Percentiles rank a stretch among this genome's conserved stretches.
Conservation (phyloP, 2,113 vertebrate species). For the Tauraco erythrolophus region DNA sequence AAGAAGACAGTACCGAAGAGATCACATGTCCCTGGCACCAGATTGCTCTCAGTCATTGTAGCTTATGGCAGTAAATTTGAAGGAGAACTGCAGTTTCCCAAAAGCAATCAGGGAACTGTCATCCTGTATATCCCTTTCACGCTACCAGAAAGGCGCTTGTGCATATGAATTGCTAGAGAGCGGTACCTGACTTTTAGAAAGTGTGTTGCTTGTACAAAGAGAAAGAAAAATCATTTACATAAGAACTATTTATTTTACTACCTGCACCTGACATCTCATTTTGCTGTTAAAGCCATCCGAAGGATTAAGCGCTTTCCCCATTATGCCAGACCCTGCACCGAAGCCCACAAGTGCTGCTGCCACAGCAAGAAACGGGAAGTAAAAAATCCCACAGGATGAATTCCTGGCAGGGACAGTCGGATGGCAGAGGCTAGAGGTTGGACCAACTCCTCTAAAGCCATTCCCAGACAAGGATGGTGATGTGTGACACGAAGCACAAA, state of each 20-base stretch:
- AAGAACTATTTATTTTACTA: neutral
- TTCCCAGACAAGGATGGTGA: neutral
- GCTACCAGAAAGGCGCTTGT: neutral
- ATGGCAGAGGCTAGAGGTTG: neutral
- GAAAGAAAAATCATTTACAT: neutral
- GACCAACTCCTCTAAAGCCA: neutral
- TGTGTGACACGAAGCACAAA: neutral
- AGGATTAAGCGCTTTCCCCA: neutral
- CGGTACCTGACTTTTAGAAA: neutral
- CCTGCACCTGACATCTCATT: neutral
- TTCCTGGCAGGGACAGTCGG: neutral
- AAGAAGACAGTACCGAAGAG: neutral
- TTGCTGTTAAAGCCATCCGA: neutral
- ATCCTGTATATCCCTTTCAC: neutral
- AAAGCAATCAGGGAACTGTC: neutral
- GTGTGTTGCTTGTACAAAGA: neutral
- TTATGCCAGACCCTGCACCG: neutral
- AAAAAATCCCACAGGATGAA: neutral
- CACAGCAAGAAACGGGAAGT: neutral
- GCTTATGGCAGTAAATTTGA: neutral
- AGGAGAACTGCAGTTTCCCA: neutral
- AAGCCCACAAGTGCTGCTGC: neutral
- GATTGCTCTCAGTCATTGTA: rapidly evolving
- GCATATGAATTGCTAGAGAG: rapidly evolving
- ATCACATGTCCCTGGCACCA: neutral